These are phyloP conservation scores for Diarsia brunnea DNA, from an alignment of 2,888 invertebrate species.

Conservation along the genomic window DNA sequence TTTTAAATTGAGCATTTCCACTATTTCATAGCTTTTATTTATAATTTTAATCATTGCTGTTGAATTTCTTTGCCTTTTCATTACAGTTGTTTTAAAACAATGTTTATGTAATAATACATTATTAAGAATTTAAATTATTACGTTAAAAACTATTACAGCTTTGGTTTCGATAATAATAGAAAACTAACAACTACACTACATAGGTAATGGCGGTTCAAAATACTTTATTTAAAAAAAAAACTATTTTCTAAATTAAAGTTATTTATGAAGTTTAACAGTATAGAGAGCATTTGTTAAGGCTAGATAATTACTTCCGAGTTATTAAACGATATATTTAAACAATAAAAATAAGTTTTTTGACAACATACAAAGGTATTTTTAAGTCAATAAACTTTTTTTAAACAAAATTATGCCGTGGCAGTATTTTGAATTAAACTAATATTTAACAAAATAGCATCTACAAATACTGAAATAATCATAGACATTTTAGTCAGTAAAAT, in stretches of 20 bases:
- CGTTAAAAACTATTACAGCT: conserved; percentile 38
- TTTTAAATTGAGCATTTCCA: neutral
- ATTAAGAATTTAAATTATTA: neutral
- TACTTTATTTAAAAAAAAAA: neutral
- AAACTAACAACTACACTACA: conserved; percentile 44
- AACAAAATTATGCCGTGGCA: neutral
- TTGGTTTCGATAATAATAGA: conserved; percentile 55
- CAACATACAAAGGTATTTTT: too few relatives aligned
- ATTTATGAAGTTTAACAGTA: neutral
- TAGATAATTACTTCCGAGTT: neutral
- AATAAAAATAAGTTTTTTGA: too few relatives aligned
- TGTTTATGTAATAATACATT: neutral
- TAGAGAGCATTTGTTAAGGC: conserved; percentile 3
- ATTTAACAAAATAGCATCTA: neutral
- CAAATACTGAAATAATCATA: neutral
- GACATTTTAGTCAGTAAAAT: neutral
- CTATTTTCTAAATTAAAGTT: neutral
- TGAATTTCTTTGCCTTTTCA: too few relatives aligned
- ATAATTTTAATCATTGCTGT: neutral
- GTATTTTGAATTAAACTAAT: neutral
- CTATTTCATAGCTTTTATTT: neutral
- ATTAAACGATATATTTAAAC: neutral
- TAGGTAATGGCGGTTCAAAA: conserved; percentile 32
- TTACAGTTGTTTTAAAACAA: neutral
- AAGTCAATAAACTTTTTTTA: too few relatives aligned